Conservation (phyloP, 1,140 invertebrate species). For the Tetragonula clypearis region DNA sequence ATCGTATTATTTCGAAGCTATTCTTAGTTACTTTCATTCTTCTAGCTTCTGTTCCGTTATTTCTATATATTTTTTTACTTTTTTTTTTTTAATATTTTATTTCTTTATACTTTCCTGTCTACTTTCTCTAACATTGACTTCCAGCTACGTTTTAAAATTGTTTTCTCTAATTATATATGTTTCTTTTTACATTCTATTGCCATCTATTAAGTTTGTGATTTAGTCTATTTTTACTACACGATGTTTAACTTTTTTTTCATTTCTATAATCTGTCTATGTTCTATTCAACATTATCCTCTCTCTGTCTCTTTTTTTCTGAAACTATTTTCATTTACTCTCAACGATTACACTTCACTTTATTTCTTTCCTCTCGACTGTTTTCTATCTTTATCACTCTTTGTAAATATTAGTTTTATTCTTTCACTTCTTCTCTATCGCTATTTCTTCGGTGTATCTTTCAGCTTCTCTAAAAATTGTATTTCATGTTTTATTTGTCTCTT, state of each 20-base stretch:
- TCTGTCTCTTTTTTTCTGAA: neutral
- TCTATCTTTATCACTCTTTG: neutral
- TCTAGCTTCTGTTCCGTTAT: neutral
- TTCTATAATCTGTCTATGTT: neutral
- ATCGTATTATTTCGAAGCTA: neutral
- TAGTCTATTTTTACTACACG: neutral
- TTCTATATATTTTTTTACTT: neutral
- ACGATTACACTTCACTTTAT: neutral
- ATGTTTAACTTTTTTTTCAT: conserved; percentile 4
- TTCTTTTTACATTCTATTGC: neutral
- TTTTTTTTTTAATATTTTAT: neutral
- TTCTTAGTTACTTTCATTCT: neutral
- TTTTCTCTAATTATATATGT: neutral
- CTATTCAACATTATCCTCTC: neutral
- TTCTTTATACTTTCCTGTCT: neutral
- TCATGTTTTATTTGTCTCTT: conserved; percentile 22
- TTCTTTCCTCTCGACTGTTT: conserved; percentile 3
- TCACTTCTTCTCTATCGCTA: neutral
- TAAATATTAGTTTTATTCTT: conserved; percentile 11
- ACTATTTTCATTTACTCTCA: neutral
- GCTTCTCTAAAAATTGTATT: conserved; percentile 17
- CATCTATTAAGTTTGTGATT: conserved; percentile 7
- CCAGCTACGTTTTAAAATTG: neutral
- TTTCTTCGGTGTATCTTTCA: neutral
- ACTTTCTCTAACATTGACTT: no score